Evolutionary conservation across 2,888 invertebrate genomes (phyloP).

Genomic region (Epinotia brunnichana): DNA sequence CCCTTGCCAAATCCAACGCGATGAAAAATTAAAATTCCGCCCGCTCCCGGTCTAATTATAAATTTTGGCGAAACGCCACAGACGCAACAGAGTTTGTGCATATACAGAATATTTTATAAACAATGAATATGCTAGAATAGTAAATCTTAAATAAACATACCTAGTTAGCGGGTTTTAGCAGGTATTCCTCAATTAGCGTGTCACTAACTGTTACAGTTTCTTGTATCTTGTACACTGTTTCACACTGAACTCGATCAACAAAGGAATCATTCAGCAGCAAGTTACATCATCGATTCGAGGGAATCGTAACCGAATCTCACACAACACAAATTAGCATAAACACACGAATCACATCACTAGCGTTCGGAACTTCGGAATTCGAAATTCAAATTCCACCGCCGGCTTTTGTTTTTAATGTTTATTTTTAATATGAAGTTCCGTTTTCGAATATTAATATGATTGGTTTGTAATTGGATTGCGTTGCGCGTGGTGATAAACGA

Average conservation of each 20-base stretch:
- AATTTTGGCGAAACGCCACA: constrained; percentile 74
- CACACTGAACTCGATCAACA: constrained; percentile 61
- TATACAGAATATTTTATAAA: constrained; percentile 53
- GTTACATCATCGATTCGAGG: constrained; percentile 75
- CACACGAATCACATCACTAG: constrained; percentile 51
- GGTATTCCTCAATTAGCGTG: constrained; percentile 53
- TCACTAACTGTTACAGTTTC: constrained; percentile 69
- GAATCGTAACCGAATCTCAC: constrained; percentile 60
- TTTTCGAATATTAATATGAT: constrained; percentile 64
- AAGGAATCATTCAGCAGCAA: constrained; percentile 67
- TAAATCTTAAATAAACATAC: constrained; percentile 22
- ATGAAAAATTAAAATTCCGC: constrained; percentile 70
- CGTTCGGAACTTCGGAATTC: constrained; percentile 37
- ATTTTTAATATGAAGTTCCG: constrained; percentile 46
- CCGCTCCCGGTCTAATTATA: constrained; percentile 68
- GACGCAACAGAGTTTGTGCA: constrained; percentile 53
- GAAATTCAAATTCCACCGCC: constrained; percentile 8
- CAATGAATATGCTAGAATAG: constrained; percentile 45
- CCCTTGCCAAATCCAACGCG: constrained; percentile 55
- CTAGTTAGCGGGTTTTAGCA: constrained; percentile 11
- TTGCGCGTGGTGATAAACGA: constrained; percentile 75
- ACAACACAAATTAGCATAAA: constrained; percentile 60
- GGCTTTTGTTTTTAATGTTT: constrained; percentile 13
- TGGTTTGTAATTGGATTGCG: constrained; percentile 65
- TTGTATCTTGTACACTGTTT: constrained; percentile 64